A percentile compares a stretch with the other conserved stretches of the same genome.
phyloP scores from a whole-genome alignment of 1,140 invertebrate species.

The Drosophila ananassae region DNA sequence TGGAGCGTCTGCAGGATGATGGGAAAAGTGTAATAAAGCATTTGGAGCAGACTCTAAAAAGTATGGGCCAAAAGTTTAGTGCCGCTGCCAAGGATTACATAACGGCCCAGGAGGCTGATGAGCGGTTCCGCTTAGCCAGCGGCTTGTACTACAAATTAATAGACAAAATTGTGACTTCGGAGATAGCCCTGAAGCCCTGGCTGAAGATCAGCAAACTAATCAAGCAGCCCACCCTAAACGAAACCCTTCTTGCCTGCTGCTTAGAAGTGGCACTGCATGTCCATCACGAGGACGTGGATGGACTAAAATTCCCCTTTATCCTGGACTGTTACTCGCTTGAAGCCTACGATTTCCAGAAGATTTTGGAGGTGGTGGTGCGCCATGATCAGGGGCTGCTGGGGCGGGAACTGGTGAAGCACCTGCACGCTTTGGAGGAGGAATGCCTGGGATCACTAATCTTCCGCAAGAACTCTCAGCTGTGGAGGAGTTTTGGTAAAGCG shows the following conservation, averaged over 20 bases:
- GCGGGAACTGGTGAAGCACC: conserved; percentile 96
- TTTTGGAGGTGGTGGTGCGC: conserved; percentile 96
- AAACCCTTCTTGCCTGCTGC: conserved; percentile 95
- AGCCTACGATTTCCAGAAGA: conserved; percentile 96
- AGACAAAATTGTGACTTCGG: conserved; percentile 92
- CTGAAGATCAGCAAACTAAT: conserved; percentile 88
- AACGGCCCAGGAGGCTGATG: background rate
- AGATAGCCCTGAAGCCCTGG: conserved; percentile 89
- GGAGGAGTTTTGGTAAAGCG: conserved; percentile 87
- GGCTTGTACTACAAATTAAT: conserved; percentile 93
- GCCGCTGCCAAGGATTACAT: background rate
- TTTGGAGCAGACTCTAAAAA: conserved; percentile 9
- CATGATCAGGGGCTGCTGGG: conserved; percentile 93
- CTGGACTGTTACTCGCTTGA: conserved; percentile 92
- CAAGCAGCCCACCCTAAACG: conserved; percentile 89
- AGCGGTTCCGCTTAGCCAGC: conserved; percentile 28
- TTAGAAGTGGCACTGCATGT: conserved; percentile 96
- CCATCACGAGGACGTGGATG: conserved; percentile 88
- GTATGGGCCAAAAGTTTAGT: conserved; percentile 29
- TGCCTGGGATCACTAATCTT: conserved; percentile 97
- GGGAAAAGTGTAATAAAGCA: background rate
- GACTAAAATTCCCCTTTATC: conserved; percentile 94
- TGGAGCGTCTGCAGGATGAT: conserved; percentile 10
- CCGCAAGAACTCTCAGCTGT: conserved; percentile 93
- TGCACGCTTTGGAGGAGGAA: conserved; percentile 96